Evolutionary conservation across 2,888 invertebrate genomes (phyloP), one percentile per base, ranked within the genome.

Genomic region (Andrena camellia): DNA sequence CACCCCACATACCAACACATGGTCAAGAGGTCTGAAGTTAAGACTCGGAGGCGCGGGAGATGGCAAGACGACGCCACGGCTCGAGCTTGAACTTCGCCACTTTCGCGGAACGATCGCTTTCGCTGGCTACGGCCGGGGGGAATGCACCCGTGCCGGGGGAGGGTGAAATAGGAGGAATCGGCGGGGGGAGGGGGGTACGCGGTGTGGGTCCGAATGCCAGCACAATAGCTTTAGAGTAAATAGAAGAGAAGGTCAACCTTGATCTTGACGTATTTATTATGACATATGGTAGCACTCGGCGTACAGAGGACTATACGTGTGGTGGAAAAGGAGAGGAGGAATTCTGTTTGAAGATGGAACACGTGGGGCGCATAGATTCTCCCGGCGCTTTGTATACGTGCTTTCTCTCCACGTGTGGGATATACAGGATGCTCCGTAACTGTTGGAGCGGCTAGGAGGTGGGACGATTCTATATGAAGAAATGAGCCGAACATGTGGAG

Each of bases 1-100:
- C 80, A 86, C 84, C 79, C 86, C 82, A 67, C 83, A 70, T 79
- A 77, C 83, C 70, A 73, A 77, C 73, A 70, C 83, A 77, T 64
- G 77, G 77, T 68, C 83, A 83, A 72, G 77, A 82, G 68, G 76
- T 73, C 54, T 64, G 67, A 82, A 71, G 83, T 70, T 78, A 83
- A 83, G 83, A 66, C 54, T 83, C 52, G 13, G 59, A 29, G 78
- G 80, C 57, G 75, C 71, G 64, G 42, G 48, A 83, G 81, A 78
- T 78, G 80, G 79, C 67, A 73, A 66, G 48, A 62, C 71, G 48
- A 77, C 54, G 54, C 20, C 26, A 4, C 62, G 29, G 42, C 17
- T 31, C 17, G 66, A 66, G 52, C 71, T 77, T 77, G 26, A 52
- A 78, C 72, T 81, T 82, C 29, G 10, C 31, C 50, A 54, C 79